These are phyloP conservation scores for Tenthredo notha DNA, from an alignment of 2,888 invertebrate species.

Conservation along the genomic window DNA sequence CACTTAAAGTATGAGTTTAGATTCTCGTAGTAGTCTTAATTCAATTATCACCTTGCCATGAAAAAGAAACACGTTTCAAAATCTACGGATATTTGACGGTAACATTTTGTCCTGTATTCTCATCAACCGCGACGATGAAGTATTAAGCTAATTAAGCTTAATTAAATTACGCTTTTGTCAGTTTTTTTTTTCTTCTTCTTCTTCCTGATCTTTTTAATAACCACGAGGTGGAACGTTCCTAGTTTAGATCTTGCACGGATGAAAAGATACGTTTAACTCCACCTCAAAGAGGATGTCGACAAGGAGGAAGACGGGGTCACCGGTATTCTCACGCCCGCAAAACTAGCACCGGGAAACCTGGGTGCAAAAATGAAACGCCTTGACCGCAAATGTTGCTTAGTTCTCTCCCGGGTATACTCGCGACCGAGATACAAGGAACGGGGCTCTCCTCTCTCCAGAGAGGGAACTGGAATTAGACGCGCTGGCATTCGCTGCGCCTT, in stretches of 20 bases:
- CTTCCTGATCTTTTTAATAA: not conserved
- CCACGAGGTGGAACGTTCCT: not conserved
- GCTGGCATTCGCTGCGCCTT: conserved; percentile 39
- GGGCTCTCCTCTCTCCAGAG: conserved; percentile 1
- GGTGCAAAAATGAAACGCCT: conserved; percentile 47
- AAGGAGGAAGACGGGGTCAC: conserved; percentile 49
- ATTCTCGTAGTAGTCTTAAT: conserved; percentile 36
- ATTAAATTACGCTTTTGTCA: not conserved
- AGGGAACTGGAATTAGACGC: conserved; percentile 46
- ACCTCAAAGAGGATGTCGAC: conserved; percentile 33
- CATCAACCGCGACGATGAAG: conserved; percentile 13
- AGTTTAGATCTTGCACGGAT: not conserved
- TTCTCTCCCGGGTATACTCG: conserved; percentile 3
- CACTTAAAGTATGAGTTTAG: not conserved
- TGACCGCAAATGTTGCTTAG: conserved; percentile 38
- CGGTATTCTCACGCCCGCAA: conserved; percentile 53
- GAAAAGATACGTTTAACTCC: conserved; percentile 18
- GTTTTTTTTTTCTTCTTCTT: not conserved
- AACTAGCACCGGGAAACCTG: conserved; percentile 45
- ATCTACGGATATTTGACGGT: not conserved
- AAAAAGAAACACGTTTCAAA: not conserved
- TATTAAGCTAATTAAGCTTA: not conserved
- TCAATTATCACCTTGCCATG: conserved; percentile 34
- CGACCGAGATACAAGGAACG: conserved; percentile 48
- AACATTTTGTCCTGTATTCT: not conserved